Base-by-base conservation (phyloP, 1,140 invertebrate genomes). In the Panagrolaimus sp. region DNA sequence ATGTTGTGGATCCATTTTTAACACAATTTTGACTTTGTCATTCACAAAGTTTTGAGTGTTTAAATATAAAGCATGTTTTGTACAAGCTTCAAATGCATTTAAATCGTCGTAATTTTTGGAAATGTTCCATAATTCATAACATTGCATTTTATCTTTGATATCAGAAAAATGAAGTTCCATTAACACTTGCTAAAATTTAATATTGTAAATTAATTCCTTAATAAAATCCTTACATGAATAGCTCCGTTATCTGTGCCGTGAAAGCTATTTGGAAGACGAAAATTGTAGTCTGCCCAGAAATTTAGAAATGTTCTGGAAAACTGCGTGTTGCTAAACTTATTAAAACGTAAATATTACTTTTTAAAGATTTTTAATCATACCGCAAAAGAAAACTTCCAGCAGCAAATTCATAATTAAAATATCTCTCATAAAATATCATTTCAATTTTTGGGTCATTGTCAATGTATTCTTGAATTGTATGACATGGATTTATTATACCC, bases 231-330 rank as follows among this genome's bases (percentile, higher is more conserved):
- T 65, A 65, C 63, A 45, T 65, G 63, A 17, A 65, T 24, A 2
- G 45, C 43, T 6, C 63, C 63, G 26, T 65, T 65, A 47, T 65
- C 63, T 26, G 63, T 65, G 14, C 63, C 63, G 9, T 65, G 63
- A 43, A 44, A 65, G 45, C 63, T 65, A 5, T 65, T 44, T 12
- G 63, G 63, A n/a, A 65, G 63, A 38, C 43, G 28, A 43, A 5
- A 65, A 26, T 44, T 17, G 24, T 44, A 65, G 26, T 65, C 45
- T 12, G 63, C 63, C 63, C 63, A 65, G 7, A 24, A 44, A 15
- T 65, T 65, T 15, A 65, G n/a, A 38, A 65, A 65, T 4, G 43
- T 44, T 14, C 63, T 28, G 12, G 63, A 44, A 43, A n/a, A 65
- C 6, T 65, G 0, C 12, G 63, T n/a, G 9, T 65, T 65, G 12